Evolutionary conservation across 2,888 invertebrate species (phyloP).

Genomic region (Luffia ferchaultella): DNA sequence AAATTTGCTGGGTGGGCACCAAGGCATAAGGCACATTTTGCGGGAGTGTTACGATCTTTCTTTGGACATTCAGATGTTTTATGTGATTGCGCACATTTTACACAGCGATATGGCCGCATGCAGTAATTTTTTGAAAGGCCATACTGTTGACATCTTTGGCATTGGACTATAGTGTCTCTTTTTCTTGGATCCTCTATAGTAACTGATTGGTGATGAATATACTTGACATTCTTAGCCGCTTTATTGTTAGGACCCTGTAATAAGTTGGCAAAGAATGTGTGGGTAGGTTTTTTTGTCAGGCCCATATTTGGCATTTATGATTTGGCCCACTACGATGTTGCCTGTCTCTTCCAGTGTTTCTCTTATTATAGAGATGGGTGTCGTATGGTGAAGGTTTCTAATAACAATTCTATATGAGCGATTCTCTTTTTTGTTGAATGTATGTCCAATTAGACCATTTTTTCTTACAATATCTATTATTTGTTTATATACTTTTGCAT

Average conservation of each 20-base stretch:
- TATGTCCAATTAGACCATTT: conserved; percentile 20
- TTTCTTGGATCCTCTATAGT: conserved; percentile 17
- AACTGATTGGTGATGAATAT: conserved; percentile 12
- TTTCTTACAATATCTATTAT: too few relatives aligned
- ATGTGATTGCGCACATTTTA: conserved; percentile 18
- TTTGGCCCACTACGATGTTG: conserved; percentile 16
- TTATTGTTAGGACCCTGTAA: conserved; percentile 2
- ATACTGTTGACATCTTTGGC: too few relatives aligned
- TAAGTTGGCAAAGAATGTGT: conserved; percentile 5
- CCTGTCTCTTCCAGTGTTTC: conserved; percentile 15
- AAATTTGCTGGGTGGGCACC: conserved; percentile 16
- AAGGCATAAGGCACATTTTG: conserved; percentile 14
- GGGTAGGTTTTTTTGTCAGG: conserved; percentile 7
- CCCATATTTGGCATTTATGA: conserved; percentile 14
- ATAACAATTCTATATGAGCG: conserved; percentile 16
- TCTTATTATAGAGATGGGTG: conserved; percentile 11
- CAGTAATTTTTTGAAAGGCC: conserved; percentile 20
- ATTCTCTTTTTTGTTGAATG: conserved; percentile 16
- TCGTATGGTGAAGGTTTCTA: conserved; percentile 16
- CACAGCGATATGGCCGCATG: conserved; percentile 15
- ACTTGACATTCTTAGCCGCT: conserved; percentile 5
- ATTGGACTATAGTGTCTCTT: conserved; percentile 13
- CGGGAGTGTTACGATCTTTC: conserved; percentile 15
- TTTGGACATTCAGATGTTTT: conserved; percentile 16
- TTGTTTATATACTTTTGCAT: too few relatives aligned